Conservation (phyloP, 2,113 vertebrate species). For the Prochilodus magdalenae region DNA sequence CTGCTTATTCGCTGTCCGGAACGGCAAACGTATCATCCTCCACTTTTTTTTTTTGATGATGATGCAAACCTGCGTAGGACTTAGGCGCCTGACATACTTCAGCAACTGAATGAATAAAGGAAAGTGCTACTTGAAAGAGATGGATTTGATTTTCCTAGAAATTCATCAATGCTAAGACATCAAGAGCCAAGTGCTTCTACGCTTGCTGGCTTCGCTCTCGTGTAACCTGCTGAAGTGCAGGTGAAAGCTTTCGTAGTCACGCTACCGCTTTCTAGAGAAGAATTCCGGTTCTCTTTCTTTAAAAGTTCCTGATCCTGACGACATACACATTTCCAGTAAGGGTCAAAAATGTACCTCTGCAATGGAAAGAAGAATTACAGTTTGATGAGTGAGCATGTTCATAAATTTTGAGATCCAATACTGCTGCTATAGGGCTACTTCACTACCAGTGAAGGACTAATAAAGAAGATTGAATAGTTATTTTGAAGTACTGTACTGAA, state of each 20-base stretch:
- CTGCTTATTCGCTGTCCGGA: constrained; percentile 2
- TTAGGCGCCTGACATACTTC: neutral
- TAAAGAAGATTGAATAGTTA: too few relatives aligned
- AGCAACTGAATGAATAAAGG: neutral
- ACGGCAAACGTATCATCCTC: neutral
- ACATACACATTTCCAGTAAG: neutral
- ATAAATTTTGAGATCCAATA: neutral
- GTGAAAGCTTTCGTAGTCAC: neutral
- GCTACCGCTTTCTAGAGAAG: neutral
- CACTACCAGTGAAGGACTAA: too few relatives aligned
- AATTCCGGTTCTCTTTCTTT: neutral
- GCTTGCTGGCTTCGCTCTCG: neutral
- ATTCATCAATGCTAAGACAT: neutral
- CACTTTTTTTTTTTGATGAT: neutral
- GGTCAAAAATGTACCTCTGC: neutral
- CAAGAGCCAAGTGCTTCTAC: neutral
- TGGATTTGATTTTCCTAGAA: constrained; percentile 37
- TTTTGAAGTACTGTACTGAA: too few relatives aligned
- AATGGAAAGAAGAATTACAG: neutral
- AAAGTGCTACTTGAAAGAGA: constrained; percentile 21
- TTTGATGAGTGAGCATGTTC: neutral
- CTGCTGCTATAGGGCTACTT: too few relatives aligned
- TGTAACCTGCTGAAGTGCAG: constrained; percentile 3
- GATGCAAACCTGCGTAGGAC: constrained; percentile 8
- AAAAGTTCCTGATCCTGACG: too few relatives aligned